These are phyloP conservation scores for Eristalinus aeneus DNA, from an alignment of 2,888 invertebrate species.

Conservation along the genomic window DNA sequence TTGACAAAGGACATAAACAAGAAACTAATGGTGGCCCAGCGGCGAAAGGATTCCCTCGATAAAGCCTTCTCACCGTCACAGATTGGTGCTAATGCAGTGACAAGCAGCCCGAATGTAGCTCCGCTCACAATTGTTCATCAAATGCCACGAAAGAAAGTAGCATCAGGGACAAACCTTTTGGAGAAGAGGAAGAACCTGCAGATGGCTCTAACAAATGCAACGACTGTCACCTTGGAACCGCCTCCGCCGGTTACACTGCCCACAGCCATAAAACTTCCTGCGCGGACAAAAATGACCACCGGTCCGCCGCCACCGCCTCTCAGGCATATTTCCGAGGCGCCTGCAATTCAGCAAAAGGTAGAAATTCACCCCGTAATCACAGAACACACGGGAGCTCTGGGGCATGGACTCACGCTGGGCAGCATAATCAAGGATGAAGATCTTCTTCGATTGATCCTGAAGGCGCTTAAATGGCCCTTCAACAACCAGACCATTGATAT, in stretches of 20 bases:
- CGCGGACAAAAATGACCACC: conserved; percentile 6
- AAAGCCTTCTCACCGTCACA: conserved; percentile 63
- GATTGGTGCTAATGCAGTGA: conserved; percentile 28
- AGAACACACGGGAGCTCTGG: conserved; percentile 66
- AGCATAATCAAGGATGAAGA: conserved; percentile 79
- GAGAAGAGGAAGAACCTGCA: conserved; percentile 39
- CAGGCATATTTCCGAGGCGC: conserved; percentile 51
- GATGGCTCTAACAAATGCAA: conserved; percentile 28
- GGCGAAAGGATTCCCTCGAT: conserved; percentile 68
- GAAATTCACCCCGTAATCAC: conserved; percentile 37
- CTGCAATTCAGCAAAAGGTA: conserved; percentile 39
- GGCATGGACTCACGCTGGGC: conserved; percentile 77
- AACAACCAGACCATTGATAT: conserved; percentile 75
- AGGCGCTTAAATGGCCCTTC: conserved; percentile 79
- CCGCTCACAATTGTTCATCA: conserved; percentile 49
- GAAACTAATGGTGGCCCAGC: conserved; percentile 53
- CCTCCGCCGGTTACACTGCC: conserved; percentile 8
- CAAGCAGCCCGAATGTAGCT: conserved; percentile 39
- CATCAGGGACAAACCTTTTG: not conserved
- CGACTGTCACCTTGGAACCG: conserved; percentile 49
- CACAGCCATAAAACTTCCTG: not conserved
- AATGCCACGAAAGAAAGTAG: conserved; percentile 40
- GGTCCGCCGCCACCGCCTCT: conserved; percentile 44
- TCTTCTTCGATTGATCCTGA: conserved; percentile 79
- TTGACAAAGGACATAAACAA: conserved; percentile 72